Conservation (phyloP, 2,888 invertebrate genomes). For the Hypomecis atomaria region DNA sequence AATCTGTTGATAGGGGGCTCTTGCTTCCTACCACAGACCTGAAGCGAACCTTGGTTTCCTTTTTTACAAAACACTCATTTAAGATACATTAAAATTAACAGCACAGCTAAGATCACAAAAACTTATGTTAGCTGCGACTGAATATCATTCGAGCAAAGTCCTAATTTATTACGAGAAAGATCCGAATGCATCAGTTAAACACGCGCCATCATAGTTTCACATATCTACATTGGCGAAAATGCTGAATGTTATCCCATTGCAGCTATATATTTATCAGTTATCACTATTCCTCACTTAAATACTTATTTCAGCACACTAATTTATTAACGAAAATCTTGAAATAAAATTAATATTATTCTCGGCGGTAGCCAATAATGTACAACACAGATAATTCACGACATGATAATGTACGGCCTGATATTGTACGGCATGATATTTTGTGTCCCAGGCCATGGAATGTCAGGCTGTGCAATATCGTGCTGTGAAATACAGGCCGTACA, state of each 20-base stretch:
- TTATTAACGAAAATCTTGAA: conserved; percentile 8
- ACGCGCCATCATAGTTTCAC: conserved; percentile 75
- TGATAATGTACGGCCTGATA: too few species aligned
- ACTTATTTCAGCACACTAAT: conserved; percentile 44
- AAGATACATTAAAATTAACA: conserved; percentile 45
- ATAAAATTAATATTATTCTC: conserved; percentile 55
- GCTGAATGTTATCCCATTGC: conserved; percentile 40
- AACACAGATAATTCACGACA: too few species aligned
- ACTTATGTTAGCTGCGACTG: conserved; percentile 57
- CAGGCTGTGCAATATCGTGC: too few species aligned
- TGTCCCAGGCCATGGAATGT: too few species aligned
- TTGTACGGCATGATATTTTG: too few species aligned
- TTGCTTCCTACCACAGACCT: conserved; percentile 50
- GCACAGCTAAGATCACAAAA: conserved; percentile 49
- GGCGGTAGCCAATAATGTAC: too few species aligned
- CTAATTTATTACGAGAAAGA: conserved; percentile 73
- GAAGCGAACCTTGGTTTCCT: conserved; percentile 76
- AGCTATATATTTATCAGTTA: conserved; percentile 39
- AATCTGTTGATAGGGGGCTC: conserved; percentile 58
- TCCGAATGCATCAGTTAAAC: conserved; percentile 65
- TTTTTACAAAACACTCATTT: conserved; percentile 59
- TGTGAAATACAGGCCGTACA: too few species aligned
- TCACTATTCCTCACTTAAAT: conserved; percentile 47
- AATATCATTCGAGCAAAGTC: conserved; percentile 67
- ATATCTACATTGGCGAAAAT: conserved; percentile 43